Evolutionary conservation across 2,113 vertebrate species (phyloP), one percentile per base, ranked within the genome.

Genomic region (Carlito syrichta): DNA sequence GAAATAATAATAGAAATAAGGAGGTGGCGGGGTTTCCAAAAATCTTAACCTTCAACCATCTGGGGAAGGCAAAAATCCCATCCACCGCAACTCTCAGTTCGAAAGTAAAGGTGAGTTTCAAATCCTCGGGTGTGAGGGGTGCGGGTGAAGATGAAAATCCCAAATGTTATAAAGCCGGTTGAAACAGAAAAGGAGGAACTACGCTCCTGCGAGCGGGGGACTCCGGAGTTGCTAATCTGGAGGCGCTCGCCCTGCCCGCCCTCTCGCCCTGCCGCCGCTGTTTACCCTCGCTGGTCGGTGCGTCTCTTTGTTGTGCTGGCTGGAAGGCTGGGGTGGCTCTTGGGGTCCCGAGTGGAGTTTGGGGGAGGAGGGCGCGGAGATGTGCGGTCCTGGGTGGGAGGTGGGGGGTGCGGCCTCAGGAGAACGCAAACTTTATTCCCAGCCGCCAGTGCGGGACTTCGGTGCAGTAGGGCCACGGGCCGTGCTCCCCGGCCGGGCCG

Each of bases 21-120:
- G 97, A 98, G 96, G 96, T 91, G 94, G 92, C 68, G 81, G 86
- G 79, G 83, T 79, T 95, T 97, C 79, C 94, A 86, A 95, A 97
- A 96, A 91, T 94, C 97, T 90, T 91, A 97, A 97, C 94, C 97
- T 96, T 97, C 96, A 81, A 11, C 92, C 94, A 82, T 92, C 96
- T 69, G 89, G 89, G 86, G 71, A 92, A 96, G 96, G 83, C 93
- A 97, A 77, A 95, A 81, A 93, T 78, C 89, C 86, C 95, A 95
- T 86, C 92, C 81, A 83, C 93, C 45, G 96, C 92, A 97, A 98
- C 96, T 97, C 97, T 96, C 96, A 95, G 96, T 97, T 96, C 85
- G 93, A 97, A 97, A 97, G 97, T 98, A 87, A 97, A 98, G 98
- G 98, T 98, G 97, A 98, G 98, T 98, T 96, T 40, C 58, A 83